Evolutionary conservation across 2,888 invertebrate genomes (phyloP).

Genomic region (Teinopalpus imperialis): DNA sequence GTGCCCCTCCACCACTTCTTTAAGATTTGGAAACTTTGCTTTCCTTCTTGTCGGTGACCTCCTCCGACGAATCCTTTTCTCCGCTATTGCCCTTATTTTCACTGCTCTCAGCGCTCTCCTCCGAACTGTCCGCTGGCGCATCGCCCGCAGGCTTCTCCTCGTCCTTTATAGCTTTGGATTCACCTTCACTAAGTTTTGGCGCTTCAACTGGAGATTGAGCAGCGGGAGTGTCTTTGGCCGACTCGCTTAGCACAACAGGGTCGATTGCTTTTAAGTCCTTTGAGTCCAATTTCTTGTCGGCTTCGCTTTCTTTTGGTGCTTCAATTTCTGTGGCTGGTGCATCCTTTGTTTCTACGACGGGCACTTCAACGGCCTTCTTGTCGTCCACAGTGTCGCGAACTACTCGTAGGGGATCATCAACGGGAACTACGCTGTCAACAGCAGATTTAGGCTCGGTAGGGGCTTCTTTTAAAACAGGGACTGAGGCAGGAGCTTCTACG

Average conservation of each 20-base stretch:
- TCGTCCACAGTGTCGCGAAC: constrained; percentile 65
- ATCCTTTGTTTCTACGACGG: constrained; percentile 31
- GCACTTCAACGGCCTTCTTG: constrained; percentile 38
- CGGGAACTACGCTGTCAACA: constrained; percentile 27
- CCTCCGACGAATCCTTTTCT: constrained; percentile 48
- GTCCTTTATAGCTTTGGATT: constrained; percentile 32
- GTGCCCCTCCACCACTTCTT: constrained; percentile 49
- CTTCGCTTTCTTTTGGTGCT: constrained; percentile 30
- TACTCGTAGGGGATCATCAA: constrained; percentile 54
- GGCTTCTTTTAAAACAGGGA: constrained; percentile 24
- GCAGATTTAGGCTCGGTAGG: constrained; percentile 32
- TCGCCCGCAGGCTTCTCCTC: constrained; percentile 44
- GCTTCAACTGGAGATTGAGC: constrained; percentile 28
- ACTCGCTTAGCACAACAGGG: constrained; percentile 14
- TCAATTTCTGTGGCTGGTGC: constrained; percentile 34
- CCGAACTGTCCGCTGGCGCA: constrained; percentile 46
- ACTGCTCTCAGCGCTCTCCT: constrained; percentile 49
- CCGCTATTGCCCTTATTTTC: constrained; percentile 42
- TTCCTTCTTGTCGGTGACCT: constrained; percentile 47
- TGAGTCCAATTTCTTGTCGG: constrained; percentile 27
- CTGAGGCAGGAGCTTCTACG: constrained; percentile 27
- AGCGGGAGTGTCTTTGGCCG: constrained; percentile 23
- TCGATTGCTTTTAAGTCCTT: constrained; percentile 24
- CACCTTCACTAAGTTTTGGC: constrained; percentile 31
- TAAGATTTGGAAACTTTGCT: constrained; percentile 52